A percentile compares a stretch with the other conserved stretches of the same genome.
phyloP scores from a whole-genome alignment of 2,797 vertebrate genomes.

The Arrhamphus sclerolepis region DNA sequence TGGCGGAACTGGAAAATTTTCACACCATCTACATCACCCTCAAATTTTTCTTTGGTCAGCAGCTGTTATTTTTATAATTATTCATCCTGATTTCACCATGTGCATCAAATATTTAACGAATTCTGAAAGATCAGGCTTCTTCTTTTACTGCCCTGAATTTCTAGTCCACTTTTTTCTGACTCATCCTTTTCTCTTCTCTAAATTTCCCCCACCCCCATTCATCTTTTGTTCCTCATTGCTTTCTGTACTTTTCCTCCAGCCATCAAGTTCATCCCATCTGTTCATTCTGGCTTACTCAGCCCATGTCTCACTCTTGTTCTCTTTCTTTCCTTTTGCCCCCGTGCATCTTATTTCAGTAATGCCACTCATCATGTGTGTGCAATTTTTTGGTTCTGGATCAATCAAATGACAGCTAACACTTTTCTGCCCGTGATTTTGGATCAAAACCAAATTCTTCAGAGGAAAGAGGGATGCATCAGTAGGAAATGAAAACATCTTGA shows the following conservation, averaged over 20 bases:
- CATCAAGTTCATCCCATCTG: slow-evolving; percentile 53
- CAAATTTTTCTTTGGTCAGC: slow-evolving; percentile 29
- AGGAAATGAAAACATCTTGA: slow-evolving; percentile 1
- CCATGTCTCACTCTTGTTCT: slow-evolving; percentile 1
- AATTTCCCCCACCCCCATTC: not conserved
- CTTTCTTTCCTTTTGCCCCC: slow-evolving; percentile 7
- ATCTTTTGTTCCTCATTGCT: slow-evolving; percentile 35
- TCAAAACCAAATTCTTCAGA: slow-evolving; percentile 1
- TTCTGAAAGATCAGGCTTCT: slow-evolving; percentile 16
- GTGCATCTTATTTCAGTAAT: slow-evolving; percentile 25
- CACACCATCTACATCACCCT: slow-evolving; percentile 17
- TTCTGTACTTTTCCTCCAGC: slow-evolving; percentile 40
- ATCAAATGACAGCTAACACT: slow-evolving; percentile 29
- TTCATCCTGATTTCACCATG: slow-evolving; percentile 5
- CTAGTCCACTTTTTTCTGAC: slow-evolving; percentile 3
- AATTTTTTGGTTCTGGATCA: slow-evolving; percentile 19
- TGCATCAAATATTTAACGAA: slow-evolving; percentile 5
- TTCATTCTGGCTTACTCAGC: slow-evolving; percentile 44
- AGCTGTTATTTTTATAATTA: slow-evolving; percentile 9
- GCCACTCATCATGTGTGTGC: slow-evolving; percentile 21
- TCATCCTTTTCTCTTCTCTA: slow-evolving; percentile 2
- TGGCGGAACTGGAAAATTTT: slow-evolving; percentile 21
- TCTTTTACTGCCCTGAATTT: slow-evolving; percentile 9
- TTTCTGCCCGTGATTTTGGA: slow-evolving; percentile 4
- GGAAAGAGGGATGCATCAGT: slow-evolving; percentile 6